Conservation (phyloP, 2,888 invertebrate species). For the Luperina nickerlii region DNA sequence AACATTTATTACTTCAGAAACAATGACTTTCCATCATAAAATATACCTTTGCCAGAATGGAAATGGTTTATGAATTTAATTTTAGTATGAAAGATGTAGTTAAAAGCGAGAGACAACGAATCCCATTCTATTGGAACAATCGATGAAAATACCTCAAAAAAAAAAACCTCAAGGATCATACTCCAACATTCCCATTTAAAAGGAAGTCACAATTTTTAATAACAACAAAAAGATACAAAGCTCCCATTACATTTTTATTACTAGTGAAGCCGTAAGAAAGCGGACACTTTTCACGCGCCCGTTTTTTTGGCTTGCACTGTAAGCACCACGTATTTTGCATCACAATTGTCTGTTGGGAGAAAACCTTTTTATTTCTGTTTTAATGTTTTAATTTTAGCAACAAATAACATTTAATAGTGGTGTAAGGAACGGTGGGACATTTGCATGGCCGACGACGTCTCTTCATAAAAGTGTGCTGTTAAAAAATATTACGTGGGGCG, state of each 20-base stretch:
- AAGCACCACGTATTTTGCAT: conserved; percentile 81
- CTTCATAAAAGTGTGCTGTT: conserved; percentile 65
- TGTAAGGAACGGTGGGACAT: conserved; percentile 80
- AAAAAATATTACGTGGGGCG: conserved; percentile 67
- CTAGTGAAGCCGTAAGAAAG: conserved; percentile 69
- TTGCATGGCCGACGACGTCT: conserved; percentile 77
- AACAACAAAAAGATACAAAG: conserved; percentile 64
- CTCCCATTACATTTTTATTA: conserved; percentile 68
- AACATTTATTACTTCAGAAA: not conserved
- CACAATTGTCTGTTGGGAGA: conserved; percentile 82
- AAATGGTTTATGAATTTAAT: not conserved
- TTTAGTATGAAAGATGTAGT: not conserved
- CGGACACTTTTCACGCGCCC: conserved; percentile 69
- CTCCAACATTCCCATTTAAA: conserved; percentile 48
- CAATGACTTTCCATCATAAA: not conserved
- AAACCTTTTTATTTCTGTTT: conserved; percentile 79
- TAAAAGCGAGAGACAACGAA: not conserved
- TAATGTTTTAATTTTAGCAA: conserved; percentile 87
- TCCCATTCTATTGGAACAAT: not conserved
- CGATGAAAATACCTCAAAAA: not conserved
- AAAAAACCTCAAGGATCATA: conserved; percentile 12
- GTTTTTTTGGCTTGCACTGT: conserved; percentile 75
- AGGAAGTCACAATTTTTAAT: conserved; percentile 67
- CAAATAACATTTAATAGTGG: conserved; percentile 87
- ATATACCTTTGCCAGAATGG: not conserved